Percentiles rank a stretch among this genome's conserved stretches.
These are phyloP conservation scores for Oreochromis niloticus DNA, from an alignment of 2,113 vertebrate species.

Conservation along the genomic window DNA sequence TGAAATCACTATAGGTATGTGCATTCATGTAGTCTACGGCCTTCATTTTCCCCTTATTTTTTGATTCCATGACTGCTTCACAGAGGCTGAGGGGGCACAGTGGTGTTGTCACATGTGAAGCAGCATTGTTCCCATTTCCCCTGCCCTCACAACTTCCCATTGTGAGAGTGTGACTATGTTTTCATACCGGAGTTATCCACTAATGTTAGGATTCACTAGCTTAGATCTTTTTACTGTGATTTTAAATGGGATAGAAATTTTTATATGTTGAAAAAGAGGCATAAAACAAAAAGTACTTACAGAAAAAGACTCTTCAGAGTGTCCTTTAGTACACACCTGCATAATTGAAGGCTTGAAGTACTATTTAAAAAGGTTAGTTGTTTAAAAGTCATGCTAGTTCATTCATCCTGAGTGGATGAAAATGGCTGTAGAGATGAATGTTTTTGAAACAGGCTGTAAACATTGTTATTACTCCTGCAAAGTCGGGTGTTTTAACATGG, in stretches of 20 bases:
- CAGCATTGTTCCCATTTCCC: background rate
- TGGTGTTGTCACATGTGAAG: background rate
- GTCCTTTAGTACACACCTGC: background rate
- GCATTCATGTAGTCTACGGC: background rate
- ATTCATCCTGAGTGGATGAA: background rate
- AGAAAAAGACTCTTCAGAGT: background rate
- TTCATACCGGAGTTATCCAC: background rate
- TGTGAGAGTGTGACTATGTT: background rate
- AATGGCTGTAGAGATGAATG: background rate
- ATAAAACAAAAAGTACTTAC: background rate
- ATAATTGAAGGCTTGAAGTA: background rate
- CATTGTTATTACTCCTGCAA: background rate
- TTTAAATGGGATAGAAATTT: background rate
- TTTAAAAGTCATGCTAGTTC: background rate
- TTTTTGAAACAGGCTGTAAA: background rate
- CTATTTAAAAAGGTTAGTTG: background rate
- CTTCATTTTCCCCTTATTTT: background rate
- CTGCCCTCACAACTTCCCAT: background rate
- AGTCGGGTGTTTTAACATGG: background rate
- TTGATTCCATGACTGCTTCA: background rate
- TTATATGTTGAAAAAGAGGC: background rate
- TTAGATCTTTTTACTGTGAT: background rate
- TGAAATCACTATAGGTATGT: background rate
- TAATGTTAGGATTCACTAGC: background rate
- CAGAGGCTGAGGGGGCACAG: background rate